phyloP scores from a whole-genome alignment of 2,797 vertebrate genomes.

The Momotus momota region DNA sequence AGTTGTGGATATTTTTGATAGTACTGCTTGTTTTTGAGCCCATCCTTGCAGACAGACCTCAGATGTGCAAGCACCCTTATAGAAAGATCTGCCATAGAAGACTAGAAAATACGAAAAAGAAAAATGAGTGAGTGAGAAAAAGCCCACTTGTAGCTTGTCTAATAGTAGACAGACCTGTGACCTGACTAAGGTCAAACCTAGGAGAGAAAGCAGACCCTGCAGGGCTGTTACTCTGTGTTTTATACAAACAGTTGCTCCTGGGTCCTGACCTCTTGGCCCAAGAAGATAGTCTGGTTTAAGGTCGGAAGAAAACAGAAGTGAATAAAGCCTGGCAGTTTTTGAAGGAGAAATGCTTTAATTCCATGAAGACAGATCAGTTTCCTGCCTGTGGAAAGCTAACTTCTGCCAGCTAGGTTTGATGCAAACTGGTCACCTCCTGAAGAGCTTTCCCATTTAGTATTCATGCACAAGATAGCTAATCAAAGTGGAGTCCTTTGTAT shows the following conservation, averaged over 20 bases:
- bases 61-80: background rate
- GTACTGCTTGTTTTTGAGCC: background rate
- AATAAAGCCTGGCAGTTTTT: background rate
- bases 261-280: background rate
- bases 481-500: slow-evolving; percentile 38
- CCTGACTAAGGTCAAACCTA: background rate
- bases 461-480: background rate
- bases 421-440: background rate
- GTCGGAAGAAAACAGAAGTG: background rate
- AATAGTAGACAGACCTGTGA: background rate
- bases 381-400: background rate
- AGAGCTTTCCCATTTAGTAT: background rate
- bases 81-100: background rate
- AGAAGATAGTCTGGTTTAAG: background rate
- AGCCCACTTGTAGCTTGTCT: background rate
- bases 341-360: background rate
- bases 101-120: background rate
- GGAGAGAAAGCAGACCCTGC: background rate
- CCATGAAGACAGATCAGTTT: background rate
- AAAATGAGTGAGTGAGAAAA: background rate
- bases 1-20: background rate
- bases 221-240: background rate
- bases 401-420: background rate
- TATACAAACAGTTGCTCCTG: background rate
- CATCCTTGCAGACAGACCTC: background rate